phyloP scores from a whole-genome alignment of 2,797 vertebrate species.

The Otolemur crassicaudatus region DNA sequence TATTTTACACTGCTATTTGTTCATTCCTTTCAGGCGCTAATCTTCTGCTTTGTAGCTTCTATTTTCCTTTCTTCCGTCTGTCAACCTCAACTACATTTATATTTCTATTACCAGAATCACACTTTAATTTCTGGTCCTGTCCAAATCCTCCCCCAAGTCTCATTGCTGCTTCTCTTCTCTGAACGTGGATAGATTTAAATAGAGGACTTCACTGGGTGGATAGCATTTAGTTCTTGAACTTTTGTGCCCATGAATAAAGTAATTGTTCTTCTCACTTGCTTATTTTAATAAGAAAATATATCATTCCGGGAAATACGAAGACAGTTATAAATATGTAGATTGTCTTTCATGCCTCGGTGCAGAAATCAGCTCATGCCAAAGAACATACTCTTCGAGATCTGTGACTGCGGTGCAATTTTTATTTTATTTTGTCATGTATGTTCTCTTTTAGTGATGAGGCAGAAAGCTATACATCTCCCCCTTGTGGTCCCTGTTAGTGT shows the following conservation, averaged over 20 bases:
- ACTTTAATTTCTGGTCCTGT: slow-evolving; percentile 13
- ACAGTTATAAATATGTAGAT: background rate
- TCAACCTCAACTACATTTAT: slow-evolving; percentile 9
- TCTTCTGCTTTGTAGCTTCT: background rate
- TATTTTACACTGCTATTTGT: background rate
- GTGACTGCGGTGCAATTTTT: background rate
- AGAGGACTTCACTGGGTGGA: background rate
- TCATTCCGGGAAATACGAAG: slow-evolving; percentile 20
- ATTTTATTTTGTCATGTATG: background rate
- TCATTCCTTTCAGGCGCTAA: background rate
- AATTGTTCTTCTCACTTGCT: background rate
- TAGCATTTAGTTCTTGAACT: background rate
- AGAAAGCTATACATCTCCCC: slow-evolving; percentile 69
- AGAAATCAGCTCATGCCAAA: background rate
- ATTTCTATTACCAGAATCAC: background rate
- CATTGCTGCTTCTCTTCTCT: background rate
- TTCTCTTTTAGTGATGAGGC: background rate
- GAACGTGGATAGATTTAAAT: slow-evolving; percentile 8
- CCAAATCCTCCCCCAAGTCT: background rate
- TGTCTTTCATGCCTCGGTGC: slow-evolving; percentile 18
- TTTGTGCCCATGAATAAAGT: background rate
- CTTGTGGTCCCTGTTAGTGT: slow-evolving; percentile 67
- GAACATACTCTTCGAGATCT: background rate
- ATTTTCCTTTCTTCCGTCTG: slow-evolving; percentile 4
- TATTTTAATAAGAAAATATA: slow-evolving; percentile 45